These are phyloP conservation scores for Tinea semifulvella DNA, from an alignment of 2,888 invertebrate species.

Conservation along the genomic window DNA sequence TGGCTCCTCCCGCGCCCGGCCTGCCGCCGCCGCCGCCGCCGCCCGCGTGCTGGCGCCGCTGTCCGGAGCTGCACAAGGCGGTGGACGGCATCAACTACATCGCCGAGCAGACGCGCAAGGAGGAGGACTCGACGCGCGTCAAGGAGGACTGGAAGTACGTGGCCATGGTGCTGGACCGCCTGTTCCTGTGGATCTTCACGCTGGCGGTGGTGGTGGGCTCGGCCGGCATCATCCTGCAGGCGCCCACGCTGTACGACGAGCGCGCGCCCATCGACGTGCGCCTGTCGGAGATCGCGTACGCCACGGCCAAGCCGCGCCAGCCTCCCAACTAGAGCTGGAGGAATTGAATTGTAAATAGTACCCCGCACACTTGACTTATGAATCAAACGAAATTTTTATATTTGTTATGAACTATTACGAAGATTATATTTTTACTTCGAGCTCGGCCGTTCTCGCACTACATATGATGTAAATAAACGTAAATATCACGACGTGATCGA, in stretches of 20 bases:
- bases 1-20: conserved; percentile 17
- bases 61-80: conserved; percentile 91
- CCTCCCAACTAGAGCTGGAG: conserved; percentile 30
- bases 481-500: conserved; percentile 48
- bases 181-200: conserved; percentile 98
- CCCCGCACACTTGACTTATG: conserved; percentile 14
- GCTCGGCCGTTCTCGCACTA: conserved; percentile 23
- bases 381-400: conserved; percentile 22
- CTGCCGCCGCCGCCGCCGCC: conserved; percentile 50
- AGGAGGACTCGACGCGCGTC: conserved; percentile 91
- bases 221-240: conserved; percentile 93
- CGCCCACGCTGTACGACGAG: conserved; percentile 93
- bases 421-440: conserved; percentile 23
- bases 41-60: conserved; percentile 82
- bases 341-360: neutral
- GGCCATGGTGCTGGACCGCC: conserved; percentile 95
- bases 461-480: conserved; percentile 41
- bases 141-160: conserved; percentile 99
- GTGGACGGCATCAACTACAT: conserved; percentile 93
- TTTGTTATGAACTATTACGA: conserved; percentile 20
- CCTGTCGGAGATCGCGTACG: conserved; percentile 89
- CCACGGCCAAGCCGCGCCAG: conserved; percentile 82
- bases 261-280: conserved; percentile 88
- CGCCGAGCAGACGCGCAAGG: conserved; percentile 90
- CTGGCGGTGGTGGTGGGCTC: conserved; percentile 94